These are phyloP conservation scores for Copidosoma aretas DNA, from an alignment of 2,888 invertebrate genomes.

Conservation along the genomic window DNA sequence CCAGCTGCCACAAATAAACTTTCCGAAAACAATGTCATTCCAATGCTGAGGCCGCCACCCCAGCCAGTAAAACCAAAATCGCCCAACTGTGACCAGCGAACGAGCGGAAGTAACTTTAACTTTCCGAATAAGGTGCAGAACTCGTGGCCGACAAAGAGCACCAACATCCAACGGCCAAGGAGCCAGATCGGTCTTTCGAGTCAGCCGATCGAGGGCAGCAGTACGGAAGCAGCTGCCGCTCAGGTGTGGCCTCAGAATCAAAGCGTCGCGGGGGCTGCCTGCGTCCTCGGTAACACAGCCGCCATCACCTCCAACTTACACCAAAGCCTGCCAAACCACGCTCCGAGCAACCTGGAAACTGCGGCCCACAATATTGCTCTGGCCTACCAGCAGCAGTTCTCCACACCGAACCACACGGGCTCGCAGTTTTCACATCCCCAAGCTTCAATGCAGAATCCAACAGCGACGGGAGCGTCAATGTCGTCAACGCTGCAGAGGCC, in stretches of 20 bases:
- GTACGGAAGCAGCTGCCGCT: conserved; percentile 53
- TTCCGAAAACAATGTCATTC: conserved; percentile 56
- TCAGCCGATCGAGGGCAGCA: conserved; percentile 43
- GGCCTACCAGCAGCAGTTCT: conserved; percentile 42
- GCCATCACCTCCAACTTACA: conserved; percentile 32
- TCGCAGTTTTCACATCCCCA: conserved; percentile 22
- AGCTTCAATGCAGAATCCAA: conserved; percentile 2
- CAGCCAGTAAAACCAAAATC: conserved; percentile 56
- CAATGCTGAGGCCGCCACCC: conserved; percentile 64
- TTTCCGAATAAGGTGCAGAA: conserved; percentile 60
- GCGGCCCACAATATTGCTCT: conserved; percentile 42
- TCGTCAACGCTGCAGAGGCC: conserved; percentile 37
- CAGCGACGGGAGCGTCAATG: not conserved
- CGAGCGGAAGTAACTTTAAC: conserved; percentile 17
- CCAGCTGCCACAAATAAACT: conserved; percentile 43
- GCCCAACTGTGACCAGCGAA: conserved; percentile 47
- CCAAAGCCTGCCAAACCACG: conserved; percentile 47
- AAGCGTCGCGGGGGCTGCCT: not conserved
- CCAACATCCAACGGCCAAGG: conserved; percentile 53
- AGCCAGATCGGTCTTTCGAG: conserved; percentile 44
- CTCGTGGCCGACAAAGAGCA: conserved; percentile 54
- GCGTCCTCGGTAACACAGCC: not conserved
- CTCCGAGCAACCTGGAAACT: conserved; percentile 44
- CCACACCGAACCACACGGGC: conserved; percentile 1
- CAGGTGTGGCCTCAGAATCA: conserved; percentile 55